A percentile compares a stretch with the other conserved stretches of the same genome.
phyloP scores from a whole-genome alignment of 2,113 vertebrate species.

The Dicerorhinus sumatrensis region DNA sequence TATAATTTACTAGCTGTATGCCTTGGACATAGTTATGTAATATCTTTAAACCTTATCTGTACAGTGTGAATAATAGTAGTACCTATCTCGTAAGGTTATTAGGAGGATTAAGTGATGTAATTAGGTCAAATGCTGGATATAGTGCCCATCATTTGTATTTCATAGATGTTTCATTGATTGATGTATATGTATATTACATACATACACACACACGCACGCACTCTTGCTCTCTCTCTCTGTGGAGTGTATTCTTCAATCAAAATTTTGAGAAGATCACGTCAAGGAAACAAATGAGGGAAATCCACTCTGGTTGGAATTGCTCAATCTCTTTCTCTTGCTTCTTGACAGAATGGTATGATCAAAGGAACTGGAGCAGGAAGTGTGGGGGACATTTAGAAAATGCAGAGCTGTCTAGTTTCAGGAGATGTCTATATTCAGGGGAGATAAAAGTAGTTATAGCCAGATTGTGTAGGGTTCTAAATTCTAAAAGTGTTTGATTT shows the following conservation, averaged over 20 bases:
- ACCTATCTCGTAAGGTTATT: neutral
- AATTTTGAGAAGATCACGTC: neutral
- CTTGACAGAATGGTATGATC: neutral
- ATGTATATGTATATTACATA: neutral
- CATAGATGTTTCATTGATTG: neutral
- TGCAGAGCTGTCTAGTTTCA: neutral
- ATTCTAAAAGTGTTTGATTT: neutral
- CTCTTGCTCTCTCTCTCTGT: neutral
- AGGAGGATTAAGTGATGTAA: neutral
- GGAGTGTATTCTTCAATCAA: neutral
- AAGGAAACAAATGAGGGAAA: neutral
- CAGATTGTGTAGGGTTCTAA: neutral
- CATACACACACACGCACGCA: neutral
- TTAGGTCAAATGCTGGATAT: neutral
- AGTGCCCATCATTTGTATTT: neutral
- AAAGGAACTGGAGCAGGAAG: conserved; percentile 8
- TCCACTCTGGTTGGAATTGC: neutral
- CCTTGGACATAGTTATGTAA: neutral
- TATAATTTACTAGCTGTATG: neutral
- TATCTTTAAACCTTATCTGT: conserved; percentile 26
- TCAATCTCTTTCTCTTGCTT: neutral
- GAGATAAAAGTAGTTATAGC: conserved; percentile 13
- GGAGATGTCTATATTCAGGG: neutral
- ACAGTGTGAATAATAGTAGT: neutral
- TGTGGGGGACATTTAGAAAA: neutral